These are phyloP conservation scores for Sinocyclocheilus anophthalmus DNA, from an alignment of 2,113 vertebrate species.

Conservation along the genomic window DNA sequence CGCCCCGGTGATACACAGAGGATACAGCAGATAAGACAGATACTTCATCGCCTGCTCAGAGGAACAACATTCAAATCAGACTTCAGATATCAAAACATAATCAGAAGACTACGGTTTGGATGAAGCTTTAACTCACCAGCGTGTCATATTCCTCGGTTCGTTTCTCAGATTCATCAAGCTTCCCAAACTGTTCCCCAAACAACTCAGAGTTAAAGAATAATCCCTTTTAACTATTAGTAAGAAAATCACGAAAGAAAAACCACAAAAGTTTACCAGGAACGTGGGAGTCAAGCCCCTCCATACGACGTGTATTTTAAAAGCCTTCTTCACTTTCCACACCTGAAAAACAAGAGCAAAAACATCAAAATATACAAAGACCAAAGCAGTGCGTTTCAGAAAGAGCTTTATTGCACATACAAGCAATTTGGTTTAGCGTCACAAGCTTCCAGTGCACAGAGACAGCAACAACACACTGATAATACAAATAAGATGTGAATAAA, in stretches of 20 bases:
- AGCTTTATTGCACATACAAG: too few relatives aligned
- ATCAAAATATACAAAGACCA: too few relatives aligned
- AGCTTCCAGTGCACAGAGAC: too few relatives aligned
- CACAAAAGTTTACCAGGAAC: conserved; percentile 77
- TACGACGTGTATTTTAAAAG: conserved; percentile 88
- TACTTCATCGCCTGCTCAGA: conserved; percentile 92
- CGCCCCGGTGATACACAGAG: conserved; percentile 90
- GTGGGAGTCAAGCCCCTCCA: conserved; percentile 84
- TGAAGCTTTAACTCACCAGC: conserved; percentile 77
- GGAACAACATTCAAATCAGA: neutral
- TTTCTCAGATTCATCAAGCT: conserved; percentile 87
- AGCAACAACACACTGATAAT: too few relatives aligned
- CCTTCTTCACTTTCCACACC: conserved; percentile 99
- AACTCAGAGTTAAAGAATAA: neutral
- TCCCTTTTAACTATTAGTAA: neutral
- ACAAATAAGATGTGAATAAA: too few relatives aligned
- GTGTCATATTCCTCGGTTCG: conserved; percentile 93
- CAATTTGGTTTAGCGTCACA: too few relatives aligned
- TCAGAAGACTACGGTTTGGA: neutral
- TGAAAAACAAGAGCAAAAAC: neutral
- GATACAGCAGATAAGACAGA: conserved; percentile 93
- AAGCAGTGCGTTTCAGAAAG: too few relatives aligned
- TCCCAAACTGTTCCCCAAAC: conserved; percentile 82
- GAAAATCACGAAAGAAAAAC: neutral
- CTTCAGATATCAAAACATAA: neutral